Conservation (phyloP, 92 coral and sea anemone species). For the Porites evermanni region DNA sequence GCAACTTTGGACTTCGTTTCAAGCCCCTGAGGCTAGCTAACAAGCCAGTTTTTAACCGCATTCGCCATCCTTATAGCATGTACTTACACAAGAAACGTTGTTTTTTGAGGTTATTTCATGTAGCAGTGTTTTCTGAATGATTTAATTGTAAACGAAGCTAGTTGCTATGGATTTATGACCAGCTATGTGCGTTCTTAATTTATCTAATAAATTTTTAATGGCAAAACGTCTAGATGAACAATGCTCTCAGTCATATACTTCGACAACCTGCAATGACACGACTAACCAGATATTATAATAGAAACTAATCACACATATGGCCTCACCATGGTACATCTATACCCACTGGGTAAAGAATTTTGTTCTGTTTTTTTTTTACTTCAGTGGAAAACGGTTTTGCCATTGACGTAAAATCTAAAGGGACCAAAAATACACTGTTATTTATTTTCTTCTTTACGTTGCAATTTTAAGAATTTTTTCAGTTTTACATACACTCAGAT, state of each 20-base stretch:
- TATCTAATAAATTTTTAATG: slow-evolving; percentile 37
- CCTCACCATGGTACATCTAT: background rate
- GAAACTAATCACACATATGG: background rate
- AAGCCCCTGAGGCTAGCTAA: background rate
- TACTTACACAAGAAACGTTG: too few species aligned
- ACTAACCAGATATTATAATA: background rate
- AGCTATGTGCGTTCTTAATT: background rate
- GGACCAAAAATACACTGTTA: too few species aligned
- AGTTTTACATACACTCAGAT: background rate
- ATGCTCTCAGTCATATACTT: background rate
- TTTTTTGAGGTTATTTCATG: background rate
- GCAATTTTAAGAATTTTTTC: too few species aligned
- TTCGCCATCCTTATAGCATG: too few species aligned
- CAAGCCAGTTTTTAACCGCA: background rate
- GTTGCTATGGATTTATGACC: slow-evolving; percentile 28
- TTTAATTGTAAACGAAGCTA: background rate
- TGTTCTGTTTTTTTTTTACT: background rate
- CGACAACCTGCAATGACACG: background rate
- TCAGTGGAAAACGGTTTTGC: too few species aligned
- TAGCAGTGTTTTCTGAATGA: background rate
- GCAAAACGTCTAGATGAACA: slow-evolving; percentile 27
- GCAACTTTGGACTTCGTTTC: background rate
- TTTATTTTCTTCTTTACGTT: too few species aligned
- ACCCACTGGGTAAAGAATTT: background rate
- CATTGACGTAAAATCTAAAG: too few species aligned